Evolutionary conservation across 2,113 vertebrate genomes (phyloP).

Genomic region (Stigmatopora argus): DNA sequence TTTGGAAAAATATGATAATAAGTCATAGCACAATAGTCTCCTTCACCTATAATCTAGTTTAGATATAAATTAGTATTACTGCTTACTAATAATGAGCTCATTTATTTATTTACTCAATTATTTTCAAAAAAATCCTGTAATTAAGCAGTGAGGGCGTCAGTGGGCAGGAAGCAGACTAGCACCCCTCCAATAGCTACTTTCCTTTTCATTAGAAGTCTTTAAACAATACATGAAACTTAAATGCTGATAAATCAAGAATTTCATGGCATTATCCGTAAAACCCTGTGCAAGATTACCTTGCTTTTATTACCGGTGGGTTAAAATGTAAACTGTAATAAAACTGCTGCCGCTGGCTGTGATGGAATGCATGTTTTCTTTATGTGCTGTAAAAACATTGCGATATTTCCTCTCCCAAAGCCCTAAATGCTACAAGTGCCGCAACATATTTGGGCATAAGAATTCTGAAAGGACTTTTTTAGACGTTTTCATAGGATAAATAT

Average conservation of each 20-base stretch:
- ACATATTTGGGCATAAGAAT: neutral
- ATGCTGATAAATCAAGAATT: neutral
- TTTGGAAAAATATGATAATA: neutral
- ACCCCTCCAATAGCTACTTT: neutral
- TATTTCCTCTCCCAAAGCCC: conserved; percentile 1
- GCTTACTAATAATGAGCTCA: too few species aligned
- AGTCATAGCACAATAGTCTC: neutral
- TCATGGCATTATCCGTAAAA: neutral
- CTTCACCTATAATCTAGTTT: neutral
- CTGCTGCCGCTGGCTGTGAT: conserved; percentile 3
- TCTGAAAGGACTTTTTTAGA: neutral
- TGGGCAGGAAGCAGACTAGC: neutral
- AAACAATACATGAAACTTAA: conserved; percentile 1
- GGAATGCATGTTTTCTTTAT: conserved; percentile 7
- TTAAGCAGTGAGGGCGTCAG: too few species aligned
- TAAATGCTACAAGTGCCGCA: neutral
- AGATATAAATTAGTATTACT: neutral
- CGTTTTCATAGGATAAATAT: neutral
- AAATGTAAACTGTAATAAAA: conserved; percentile 1
- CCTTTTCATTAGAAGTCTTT: neutral
- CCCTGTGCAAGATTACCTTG: neutral
- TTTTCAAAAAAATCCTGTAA: neutral
- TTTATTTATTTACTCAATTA: too few species aligned
- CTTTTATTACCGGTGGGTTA: conserved; percentile 4
- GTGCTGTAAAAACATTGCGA: neutral